Percentiles rank a stretch among this genome's conserved stretches.
Evolutionary conservation across 37 sponge, comb jelly and placozoan species (phyloP).

Genomic region (Beroe ovata): DNA sequence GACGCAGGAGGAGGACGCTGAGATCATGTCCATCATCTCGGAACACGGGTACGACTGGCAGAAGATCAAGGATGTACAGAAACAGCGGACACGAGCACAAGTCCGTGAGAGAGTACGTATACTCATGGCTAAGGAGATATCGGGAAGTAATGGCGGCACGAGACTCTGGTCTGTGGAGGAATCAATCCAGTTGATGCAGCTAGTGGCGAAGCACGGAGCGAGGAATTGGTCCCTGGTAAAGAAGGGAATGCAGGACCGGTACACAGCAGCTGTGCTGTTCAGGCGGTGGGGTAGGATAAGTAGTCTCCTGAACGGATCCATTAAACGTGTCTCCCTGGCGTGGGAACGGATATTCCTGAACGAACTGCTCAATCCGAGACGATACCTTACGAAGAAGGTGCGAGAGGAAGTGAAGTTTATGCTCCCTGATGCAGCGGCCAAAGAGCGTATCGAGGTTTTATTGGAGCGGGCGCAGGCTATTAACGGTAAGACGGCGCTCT

Average conservation of each 20-base stretch:
- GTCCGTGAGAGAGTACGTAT: slow-evolving; percentile 37
- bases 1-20: slow-evolving; percentile 40
- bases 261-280: slow-evolving; percentile 50
- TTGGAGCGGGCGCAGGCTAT: not conserved
- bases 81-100: slow-evolving; percentile 28
- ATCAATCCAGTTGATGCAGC: not conserved
- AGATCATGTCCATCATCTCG: slow-evolving; percentile 9
- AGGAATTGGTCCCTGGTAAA: slow-evolving; percentile 9
- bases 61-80: slow-evolving; percentile 45
- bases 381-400: not conserved
- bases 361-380: not conserved
- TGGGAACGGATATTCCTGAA: slow-evolving; percentile 32
- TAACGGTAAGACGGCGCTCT: not conserved
- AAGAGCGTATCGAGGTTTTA: not conserved
- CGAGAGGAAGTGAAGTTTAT: not conserved
- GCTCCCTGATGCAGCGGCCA: not conserved
- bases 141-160: slow-evolving; percentile 23
- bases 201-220: slow-evolving; percentile 1
- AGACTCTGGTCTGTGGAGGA: slow-evolving; percentile 8
- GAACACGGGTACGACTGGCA: slow-evolving; percentile 58
- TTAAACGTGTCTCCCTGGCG: not conserved
- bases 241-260: not conserved
- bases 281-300: slow-evolving; percentile 6
- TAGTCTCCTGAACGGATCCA: not conserved
- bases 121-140: slow-evolving; percentile 18